Evolutionary conservation across 2,113 vertebrate species (phyloP).

Genomic region (Hypanus sabinus): DNA sequence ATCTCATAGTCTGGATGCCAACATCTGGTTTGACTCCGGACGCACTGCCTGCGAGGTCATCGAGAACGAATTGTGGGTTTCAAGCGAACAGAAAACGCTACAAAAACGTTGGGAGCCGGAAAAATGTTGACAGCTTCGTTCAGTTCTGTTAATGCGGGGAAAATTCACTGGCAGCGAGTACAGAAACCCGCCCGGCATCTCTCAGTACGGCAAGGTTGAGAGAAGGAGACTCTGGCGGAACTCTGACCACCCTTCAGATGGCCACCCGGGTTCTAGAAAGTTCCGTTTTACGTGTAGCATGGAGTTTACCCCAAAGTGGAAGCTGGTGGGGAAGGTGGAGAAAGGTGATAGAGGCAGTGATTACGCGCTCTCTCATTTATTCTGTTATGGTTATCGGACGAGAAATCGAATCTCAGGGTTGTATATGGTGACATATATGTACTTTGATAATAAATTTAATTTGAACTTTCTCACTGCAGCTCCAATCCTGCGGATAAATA

Average conservation of each 20-base stretch:
- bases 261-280: too few species aligned
- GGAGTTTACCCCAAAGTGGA: not conserved
- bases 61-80: too few species aligned
- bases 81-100: not conserved
- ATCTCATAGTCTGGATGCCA: not conserved
- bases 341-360: not conserved
- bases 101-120: not conserved
- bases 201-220: not conserved
- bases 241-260: not conserved
- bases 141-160: not conserved
- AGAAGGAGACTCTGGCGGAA: not conserved
- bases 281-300: not conserved
- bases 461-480: too few species aligned
- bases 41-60: not conserved
- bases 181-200: not conserved
- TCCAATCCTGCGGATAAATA: too few species aligned
- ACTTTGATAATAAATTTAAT: too few species aligned
- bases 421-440: too few species aligned
- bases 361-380: too few species aligned
- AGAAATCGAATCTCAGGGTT: too few species aligned
- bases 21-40: constrained; percentile 15
- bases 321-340: not conserved
- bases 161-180: not conserved
- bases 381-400: too few species aligned
- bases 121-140: not conserved